phyloP scores from a whole-genome alignment of 2,113 vertebrate species.

The Scophthalmus maximus region DNA sequence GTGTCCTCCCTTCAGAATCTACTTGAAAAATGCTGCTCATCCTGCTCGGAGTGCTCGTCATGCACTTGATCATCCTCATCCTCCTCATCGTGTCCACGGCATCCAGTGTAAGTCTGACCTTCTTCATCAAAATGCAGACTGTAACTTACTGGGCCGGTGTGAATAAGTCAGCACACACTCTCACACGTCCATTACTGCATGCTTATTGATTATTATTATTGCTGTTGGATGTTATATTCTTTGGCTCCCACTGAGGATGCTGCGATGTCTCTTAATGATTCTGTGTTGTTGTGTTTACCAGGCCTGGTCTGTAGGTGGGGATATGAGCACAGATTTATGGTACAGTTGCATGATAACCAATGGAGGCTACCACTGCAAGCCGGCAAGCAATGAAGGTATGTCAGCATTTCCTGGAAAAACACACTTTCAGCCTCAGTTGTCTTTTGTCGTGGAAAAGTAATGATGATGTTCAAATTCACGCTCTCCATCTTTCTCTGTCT shows the following conservation, averaged over 20 bases:
- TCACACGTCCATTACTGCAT: neutral
- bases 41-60: constrained; percentile 78
- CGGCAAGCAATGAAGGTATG: constrained; percentile 71
- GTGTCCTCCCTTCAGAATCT: constrained; percentile 61
- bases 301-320: constrained; percentile 73
- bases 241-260: neutral
- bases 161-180: neutral
- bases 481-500: neutral
- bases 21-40: constrained; percentile 81
- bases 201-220: neutral
- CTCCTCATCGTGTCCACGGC: constrained; percentile 82
- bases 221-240: neutral
- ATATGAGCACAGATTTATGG: constrained; percentile 74
- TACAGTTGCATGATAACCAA: constrained; percentile 52
- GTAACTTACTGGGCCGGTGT: neutral
- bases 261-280: constrained; percentile 1
- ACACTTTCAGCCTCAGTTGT: no score
- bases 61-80: constrained; percentile 80
- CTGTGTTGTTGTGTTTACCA: constrained; percentile 64
- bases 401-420: neutral
- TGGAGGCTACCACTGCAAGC: constrained; percentile 63
- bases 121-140: neutral
- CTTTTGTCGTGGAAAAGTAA: neutral
- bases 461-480: neutral
- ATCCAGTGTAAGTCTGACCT: constrained; percentile 75